These are phyloP conservation scores for Elaphurus davidianus DNA, from an alignment of 2,113 vertebrate species.

Conservation along the genomic window DNA sequence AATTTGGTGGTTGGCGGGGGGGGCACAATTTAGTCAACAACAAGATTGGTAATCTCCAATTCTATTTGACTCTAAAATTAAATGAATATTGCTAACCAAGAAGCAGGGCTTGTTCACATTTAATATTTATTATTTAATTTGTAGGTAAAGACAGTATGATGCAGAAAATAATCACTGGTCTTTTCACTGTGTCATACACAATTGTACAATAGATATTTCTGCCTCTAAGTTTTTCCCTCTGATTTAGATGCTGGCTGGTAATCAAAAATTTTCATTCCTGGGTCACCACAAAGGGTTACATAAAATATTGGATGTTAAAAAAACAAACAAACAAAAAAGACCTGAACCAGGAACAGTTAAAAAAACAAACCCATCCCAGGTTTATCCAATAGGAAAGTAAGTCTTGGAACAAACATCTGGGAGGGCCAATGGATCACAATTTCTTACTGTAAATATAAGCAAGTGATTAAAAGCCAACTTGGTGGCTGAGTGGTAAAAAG, in stretches of 20 bases:
- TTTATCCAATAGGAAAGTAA: background rate
- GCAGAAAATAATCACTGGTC: background rate
- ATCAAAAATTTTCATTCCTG: background rate
- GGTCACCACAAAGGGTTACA: background rate
- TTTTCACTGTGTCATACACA: background rate
- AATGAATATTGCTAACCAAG: background rate
- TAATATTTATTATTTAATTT: background rate
- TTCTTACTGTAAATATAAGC: background rate
- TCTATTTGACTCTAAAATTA: background rate
- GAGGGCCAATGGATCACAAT: background rate
- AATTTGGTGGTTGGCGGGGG: background rate
- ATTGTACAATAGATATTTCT: background rate
- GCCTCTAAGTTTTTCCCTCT: background rate
- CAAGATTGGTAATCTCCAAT: background rate
- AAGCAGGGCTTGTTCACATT: background rate
- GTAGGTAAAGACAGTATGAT: background rate
- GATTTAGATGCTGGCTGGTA: background rate
- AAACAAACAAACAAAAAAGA: background rate
- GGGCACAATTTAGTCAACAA: background rate
- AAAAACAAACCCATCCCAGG: background rate
- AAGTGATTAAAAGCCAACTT: background rate
- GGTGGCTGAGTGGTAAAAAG: background rate
- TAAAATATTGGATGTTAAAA: background rate
- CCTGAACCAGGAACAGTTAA: background rate
- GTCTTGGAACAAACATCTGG: background rate